Percentiles rank a stretch among this genome's conserved stretches.
Conservation (phyloP, 2,888 invertebrate species). For the Ichneumon xanthorius region DNA sequence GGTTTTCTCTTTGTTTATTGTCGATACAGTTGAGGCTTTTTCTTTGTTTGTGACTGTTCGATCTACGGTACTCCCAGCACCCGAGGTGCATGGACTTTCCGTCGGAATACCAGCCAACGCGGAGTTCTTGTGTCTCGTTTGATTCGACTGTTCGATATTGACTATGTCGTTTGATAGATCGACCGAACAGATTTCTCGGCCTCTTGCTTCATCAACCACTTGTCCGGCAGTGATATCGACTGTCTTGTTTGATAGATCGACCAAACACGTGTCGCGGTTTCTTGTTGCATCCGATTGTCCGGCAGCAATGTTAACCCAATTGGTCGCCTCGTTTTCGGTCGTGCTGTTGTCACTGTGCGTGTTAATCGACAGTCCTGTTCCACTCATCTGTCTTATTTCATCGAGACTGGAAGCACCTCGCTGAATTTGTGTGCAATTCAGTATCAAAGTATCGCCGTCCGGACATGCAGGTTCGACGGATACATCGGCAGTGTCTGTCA, state of each 20-base stretch:
- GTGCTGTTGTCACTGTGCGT: conserved; percentile 58
- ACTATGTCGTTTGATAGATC: conserved; percentile 10
- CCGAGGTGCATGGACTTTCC: background rate
- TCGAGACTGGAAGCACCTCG: conserved; percentile 71
- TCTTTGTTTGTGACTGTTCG: background rate
- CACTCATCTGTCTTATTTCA: conserved; percentile 73
- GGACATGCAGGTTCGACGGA: background rate
- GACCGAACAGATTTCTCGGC: background rate
- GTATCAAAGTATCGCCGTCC: conserved; percentile 41
- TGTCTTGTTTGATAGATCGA: conserved; percentile 3
- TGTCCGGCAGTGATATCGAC: conserved; percentile 9
- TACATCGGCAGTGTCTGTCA: background rate
- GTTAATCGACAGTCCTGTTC: background rate
- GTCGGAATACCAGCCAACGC: background rate
- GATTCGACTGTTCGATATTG: conserved; percentile 32
- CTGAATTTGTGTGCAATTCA: conserved; percentile 77
- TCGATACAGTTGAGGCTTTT: background rate
- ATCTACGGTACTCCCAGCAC: background rate
- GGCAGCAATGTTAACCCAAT: conserved; percentile 63
- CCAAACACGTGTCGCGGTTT: background rate
- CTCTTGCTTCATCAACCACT: conserved; percentile 8
- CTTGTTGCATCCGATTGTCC: conserved; percentile 27
- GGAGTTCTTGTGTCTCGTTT: conserved; percentile 14
- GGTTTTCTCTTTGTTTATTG: no score
- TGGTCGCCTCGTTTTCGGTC: conserved; percentile 67